Evolutionary conservation across 2,888 invertebrate genomes (phyloP).

Genomic region (Amiota minor): DNA sequence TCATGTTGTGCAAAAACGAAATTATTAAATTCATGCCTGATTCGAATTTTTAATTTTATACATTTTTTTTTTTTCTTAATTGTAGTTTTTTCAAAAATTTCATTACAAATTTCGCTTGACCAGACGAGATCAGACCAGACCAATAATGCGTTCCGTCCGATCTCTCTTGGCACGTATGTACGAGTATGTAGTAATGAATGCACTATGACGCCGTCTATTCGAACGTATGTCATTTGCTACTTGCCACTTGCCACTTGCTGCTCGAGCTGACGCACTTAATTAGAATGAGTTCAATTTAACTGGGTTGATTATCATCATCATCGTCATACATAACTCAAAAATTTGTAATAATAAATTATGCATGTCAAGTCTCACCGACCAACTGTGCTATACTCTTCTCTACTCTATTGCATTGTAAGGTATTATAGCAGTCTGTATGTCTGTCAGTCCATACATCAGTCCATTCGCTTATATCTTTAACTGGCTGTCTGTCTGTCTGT

Average conservation of each 20-base stretch:
- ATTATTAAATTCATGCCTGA: constrained; percentile 65
- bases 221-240: constrained; percentile 38
- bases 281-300: constrained; percentile 60
- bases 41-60: constrained; percentile 57
- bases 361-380: constrained; percentile 46
- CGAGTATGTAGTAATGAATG: background rate
- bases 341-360: constrained; percentile 59
- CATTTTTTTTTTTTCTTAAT: constrained; percentile 16
- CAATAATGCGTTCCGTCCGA: constrained; percentile 21
- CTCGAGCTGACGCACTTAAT: constrained; percentile 46
- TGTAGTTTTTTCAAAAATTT: constrained; percentile 16
- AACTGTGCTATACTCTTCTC: constrained; percentile 35
- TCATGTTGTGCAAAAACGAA: constrained; percentile 60
- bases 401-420: constrained; percentile 28
- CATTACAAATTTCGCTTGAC: constrained; percentile 11
- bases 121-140: background rate
- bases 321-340: constrained; percentile 32
- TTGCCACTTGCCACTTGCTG: no score
- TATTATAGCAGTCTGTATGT: constrained; percentile 7
- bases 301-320: no score
- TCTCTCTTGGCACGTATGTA: constrained; percentile 29
- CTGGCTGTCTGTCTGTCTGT: background rate
- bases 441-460: background rate
- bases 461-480: background rate
- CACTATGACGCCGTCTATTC: background rate